phyloP scores from a whole-genome alignment of 2,113 vertebrate genomes.

The Ciconia boyciana region DNA sequence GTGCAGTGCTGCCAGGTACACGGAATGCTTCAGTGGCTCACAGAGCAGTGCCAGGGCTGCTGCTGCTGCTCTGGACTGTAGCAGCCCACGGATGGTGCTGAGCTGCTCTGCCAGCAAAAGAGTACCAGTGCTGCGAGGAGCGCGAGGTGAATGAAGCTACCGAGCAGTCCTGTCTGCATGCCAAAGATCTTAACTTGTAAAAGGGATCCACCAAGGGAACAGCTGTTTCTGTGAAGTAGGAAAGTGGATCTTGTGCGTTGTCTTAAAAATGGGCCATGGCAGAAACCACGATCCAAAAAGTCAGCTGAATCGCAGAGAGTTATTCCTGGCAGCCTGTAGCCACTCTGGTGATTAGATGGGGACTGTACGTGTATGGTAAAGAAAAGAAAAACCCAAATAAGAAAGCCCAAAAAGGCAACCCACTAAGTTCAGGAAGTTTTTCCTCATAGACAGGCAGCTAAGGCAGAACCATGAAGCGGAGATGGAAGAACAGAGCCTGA shows the following conservation, averaged over 20 bases:
- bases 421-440: not conserved
- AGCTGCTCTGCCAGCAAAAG: not conserved
- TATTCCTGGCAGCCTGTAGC: not conserved
- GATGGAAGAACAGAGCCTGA: not conserved
- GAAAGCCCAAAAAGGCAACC: not conserved
- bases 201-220: not conserved
- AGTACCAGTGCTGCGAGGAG: not conserved
- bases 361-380: fast-evolving
- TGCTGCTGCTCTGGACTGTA: not conserved
- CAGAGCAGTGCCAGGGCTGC: not conserved
- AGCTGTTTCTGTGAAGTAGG: not conserved
- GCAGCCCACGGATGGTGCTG: fast-evolving
- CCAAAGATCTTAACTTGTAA: not conserved
- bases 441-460: not conserved
- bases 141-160: not conserved
- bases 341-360: not conserved
- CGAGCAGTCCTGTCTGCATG: not conserved
- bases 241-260: not conserved
- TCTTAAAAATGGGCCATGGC: not conserved
- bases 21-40: fast-evolving
- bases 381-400: not conserved
- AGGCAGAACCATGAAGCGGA: not conserved
- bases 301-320: not conserved
- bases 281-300: not conserved
- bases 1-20: not conserved